A percentile compares a stretch with the other conserved stretches of the same genome.
These are phyloP conservation scores for Sebastes minor DNA, from an alignment of 2,797 vertebrate genomes.

Conservation along the genomic window DNA sequence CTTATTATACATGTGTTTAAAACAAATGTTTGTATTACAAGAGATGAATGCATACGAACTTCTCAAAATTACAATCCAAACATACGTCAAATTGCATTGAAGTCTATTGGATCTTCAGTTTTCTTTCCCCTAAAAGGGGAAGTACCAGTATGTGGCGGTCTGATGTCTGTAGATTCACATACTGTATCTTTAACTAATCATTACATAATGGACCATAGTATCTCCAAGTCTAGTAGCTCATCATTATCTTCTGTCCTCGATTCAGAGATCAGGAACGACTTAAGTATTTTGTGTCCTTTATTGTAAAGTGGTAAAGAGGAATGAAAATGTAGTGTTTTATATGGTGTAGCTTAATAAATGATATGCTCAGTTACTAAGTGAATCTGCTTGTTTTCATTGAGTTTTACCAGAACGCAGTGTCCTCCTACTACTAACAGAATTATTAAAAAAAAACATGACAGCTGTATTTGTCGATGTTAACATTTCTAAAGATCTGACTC, in stretches of 20 bases:
- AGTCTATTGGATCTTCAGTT: no score
- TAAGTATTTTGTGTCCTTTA: neutral
- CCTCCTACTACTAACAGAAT: neutral
- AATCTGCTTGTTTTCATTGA: neutral
- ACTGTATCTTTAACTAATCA: neutral
- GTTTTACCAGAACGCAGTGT: neutral
- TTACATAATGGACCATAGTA: neutral
- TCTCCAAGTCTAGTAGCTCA: neutral
- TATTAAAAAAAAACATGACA: no score
- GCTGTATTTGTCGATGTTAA: neutral
- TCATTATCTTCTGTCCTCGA: neutral
- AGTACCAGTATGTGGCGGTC: no score
- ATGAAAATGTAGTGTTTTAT: neutral
- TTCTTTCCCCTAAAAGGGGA: no score
- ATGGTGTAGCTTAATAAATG: neutral
- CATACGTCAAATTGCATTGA: no score
- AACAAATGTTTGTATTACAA: no score
- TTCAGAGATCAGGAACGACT: neutral
- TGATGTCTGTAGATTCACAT: neutral
- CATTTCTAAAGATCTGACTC: conserved; percentile 18
- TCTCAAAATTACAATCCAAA: no score
- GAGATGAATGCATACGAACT: no score
- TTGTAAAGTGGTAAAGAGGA: neutral
- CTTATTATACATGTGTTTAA: no score
- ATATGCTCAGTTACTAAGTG: neutral